phyloP scores from a whole-genome alignment of 1,140 invertebrate genomes.

The Cotesia vestalis region DNA sequence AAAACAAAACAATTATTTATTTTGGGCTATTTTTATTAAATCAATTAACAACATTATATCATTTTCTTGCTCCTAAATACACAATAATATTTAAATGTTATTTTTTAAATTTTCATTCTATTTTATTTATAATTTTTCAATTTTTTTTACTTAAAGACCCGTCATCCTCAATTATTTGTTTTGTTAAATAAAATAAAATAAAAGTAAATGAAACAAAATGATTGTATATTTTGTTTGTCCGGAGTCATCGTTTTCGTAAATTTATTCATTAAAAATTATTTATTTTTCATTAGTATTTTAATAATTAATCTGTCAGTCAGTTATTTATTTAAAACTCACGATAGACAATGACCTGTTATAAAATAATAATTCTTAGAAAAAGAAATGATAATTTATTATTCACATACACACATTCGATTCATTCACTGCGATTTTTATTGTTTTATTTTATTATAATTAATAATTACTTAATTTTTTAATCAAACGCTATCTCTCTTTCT shows the following conservation, averaged over 20 bases:
- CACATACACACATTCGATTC: conserved; percentile 39
- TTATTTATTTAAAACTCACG: conserved; percentile 48
- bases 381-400: conserved; percentile 50
- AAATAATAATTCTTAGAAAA: conserved; percentile 66
- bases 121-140: conserved; percentile 4
- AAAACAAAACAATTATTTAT: conserved; percentile 15
- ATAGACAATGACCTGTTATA: conserved; percentile 62
- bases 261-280: conserved; percentile 16
- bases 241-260: conserved; percentile 19
- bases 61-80: conserved; percentile 65
- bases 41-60: conserved; percentile 68
- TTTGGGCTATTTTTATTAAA: conserved; percentile 67
- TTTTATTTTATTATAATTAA: conserved; percentile 22
- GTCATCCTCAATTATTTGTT: conserved; percentile 29
- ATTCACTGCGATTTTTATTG: conserved; percentile 32
- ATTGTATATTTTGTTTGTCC: conserved; percentile 18
- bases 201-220: not conserved
- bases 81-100: conserved; percentile 66
- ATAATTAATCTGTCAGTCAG: conserved; percentile 2
- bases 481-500: too few relatives aligned
- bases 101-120: conserved; percentile 57
- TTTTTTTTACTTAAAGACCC: conserved; percentile 26
- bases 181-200: not conserved
- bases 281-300: conserved; percentile 25
- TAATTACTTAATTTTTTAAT: not conserved